Conservation (phyloP, 2,113 vertebrate species). For the Chloebia gouldiae region DNA sequence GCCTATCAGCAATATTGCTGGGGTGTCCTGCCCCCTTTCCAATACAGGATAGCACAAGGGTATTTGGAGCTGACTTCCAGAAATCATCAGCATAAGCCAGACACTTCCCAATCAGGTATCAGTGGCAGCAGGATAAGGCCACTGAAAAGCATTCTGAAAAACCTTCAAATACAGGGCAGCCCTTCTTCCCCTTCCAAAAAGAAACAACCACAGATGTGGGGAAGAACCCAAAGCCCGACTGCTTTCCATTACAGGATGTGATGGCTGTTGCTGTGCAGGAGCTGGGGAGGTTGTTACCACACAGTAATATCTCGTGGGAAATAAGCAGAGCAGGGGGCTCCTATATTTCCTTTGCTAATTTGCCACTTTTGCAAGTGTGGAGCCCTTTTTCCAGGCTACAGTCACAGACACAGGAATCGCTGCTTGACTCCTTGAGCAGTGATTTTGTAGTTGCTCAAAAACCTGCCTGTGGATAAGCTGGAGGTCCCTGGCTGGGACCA, state of each 20-base stretch:
- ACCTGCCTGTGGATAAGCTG: background rate
- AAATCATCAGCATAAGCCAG: background rate
- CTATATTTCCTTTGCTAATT: background rate
- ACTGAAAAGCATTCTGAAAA: background rate
- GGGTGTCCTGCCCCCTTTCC: background rate
- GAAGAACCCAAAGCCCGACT: background rate
- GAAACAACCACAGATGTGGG: background rate
- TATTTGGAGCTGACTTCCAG: background rate
- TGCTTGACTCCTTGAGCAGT: background rate
- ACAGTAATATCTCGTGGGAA: fast-evolving
- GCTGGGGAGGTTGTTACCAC: background rate
- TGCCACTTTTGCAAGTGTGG: background rate
- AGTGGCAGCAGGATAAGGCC: background rate
- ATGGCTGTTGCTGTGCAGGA: background rate
- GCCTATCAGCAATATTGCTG: background rate
- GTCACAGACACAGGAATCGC: background rate
- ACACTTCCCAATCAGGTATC: background rate
- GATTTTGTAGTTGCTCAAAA: background rate
- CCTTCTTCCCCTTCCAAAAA: background rate
- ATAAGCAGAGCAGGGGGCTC: background rate
- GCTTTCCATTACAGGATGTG: background rate
- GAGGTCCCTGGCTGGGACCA: background rate
- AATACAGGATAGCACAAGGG: background rate
- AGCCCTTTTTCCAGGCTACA: background rate
- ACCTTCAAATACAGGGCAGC: background rate